Conservation (phyloP, 2,888 invertebrate species). For the Amphimallon solstitiale region DNA sequence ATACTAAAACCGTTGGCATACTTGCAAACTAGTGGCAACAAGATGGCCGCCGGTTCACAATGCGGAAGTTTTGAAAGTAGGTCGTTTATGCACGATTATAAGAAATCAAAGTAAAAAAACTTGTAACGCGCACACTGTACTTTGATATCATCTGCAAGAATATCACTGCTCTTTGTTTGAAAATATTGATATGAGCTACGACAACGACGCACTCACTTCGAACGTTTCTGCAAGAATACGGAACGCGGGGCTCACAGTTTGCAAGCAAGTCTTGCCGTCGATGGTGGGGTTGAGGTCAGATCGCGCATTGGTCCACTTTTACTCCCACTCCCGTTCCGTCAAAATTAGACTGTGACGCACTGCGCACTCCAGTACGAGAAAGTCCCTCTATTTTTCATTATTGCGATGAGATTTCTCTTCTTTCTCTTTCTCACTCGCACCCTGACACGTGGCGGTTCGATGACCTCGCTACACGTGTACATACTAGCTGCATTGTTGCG, state of each 20-base stretch:
- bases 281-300: conserved; percentile 44
- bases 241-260: conserved; percentile 47
- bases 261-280: conserved; percentile 44
- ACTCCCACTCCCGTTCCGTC: conserved; percentile 43
- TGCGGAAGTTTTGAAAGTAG: conserved; percentile 54
- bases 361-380: conserved; percentile 47
- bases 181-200: conserved; percentile 18
- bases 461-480: conserved; percentile 55
- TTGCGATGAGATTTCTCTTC: conserved; percentile 43
- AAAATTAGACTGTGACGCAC: conserved; percentile 48
- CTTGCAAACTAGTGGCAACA: conserved; percentile 44
- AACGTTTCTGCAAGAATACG: conserved; percentile 49
- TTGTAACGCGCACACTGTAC: conserved; percentile 27
- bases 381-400: conserved; percentile 46
- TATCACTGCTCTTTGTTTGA: conserved; percentile 29
- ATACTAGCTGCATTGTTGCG: conserved; percentile 46
- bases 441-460: conserved; percentile 56
- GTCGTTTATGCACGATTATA: conserved; percentile 43
- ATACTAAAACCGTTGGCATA: conserved; percentile 42
- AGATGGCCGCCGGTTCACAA: conserved; percentile 52
- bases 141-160: conserved; percentile 26
- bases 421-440: conserved; percentile 48
- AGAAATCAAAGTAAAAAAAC: conserved; percentile 27
- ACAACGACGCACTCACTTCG: conserved; percentile 40
- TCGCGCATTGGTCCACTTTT: conserved; percentile 47